phyloP scores from a whole-genome alignment of 2,888 invertebrate genomes.

The Cosmopolites sordidus region DNA sequence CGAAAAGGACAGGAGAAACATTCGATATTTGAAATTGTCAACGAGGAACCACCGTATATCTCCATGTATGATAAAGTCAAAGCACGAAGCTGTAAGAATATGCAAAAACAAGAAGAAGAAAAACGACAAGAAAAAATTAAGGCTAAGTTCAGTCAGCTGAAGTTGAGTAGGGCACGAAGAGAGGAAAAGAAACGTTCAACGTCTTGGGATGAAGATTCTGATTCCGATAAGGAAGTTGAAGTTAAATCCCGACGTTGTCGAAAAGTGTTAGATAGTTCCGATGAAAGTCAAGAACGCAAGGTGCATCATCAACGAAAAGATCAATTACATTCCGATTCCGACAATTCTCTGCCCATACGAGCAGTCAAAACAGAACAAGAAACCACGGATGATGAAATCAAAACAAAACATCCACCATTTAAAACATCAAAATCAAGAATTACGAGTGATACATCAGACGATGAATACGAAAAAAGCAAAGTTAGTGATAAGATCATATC shows the following conservation, averaged over 20 bases:
- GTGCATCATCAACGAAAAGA: constrained; percentile 42
- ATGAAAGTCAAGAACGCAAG: constrained; percentile 39
- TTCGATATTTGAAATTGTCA: constrained; percentile 86
- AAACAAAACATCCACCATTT: constrained; percentile 55
- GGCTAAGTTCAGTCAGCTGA: constrained; percentile 83
- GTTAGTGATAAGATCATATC: constrained; percentile 10
- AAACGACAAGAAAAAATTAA: constrained; percentile 81
- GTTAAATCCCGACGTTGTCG: constrained; percentile 37
- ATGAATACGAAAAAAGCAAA: constrained; percentile 49
- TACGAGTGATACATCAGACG: constrained; percentile 74
- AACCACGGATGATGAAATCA: constrained; percentile 48
- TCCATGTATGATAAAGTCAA: constrained; percentile 98
- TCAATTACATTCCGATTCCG: constrained; percentile 53
- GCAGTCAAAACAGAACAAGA: constrained; percentile 43
- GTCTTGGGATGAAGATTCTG: constrained; percentile 86
- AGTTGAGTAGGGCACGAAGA: constrained; percentile 80
- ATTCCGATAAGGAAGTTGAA: constrained; percentile 50
- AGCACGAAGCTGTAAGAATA: constrained; percentile 88
- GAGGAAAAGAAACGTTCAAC: constrained; percentile 86
- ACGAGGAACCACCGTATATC: constrained; percentile 85
- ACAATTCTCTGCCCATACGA: constrained; percentile 29
- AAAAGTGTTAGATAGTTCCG: constrained; percentile 46
- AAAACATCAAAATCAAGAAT: constrained; percentile 70
- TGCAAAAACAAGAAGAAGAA: constrained; percentile 88
- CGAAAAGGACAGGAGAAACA: constrained; percentile 57